Base-by-base conservation (phyloP, 37 sponge, comb jelly and placozoan species). In the Cladorhizidae sp. region DNA sequence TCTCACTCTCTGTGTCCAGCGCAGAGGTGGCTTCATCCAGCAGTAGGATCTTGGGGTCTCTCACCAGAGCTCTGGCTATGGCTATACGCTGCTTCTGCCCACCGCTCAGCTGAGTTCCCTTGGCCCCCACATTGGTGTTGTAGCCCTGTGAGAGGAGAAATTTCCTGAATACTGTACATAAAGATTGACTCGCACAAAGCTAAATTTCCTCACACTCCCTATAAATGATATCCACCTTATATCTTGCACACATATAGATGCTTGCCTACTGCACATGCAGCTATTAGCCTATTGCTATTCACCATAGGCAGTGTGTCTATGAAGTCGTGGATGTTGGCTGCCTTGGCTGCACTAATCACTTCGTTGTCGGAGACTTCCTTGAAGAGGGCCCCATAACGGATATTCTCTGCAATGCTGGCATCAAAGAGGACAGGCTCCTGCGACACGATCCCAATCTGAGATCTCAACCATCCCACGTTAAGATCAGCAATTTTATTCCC, bases 291-390 rank as follows among this genome's bases (percentile, higher is more conserved):
- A 68, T 5, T 6, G 2, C 37, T 6, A 14, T 26, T 33, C 40
- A 75, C 76, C 82, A 86, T 50, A 42, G 97, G 97, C 64, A 94
- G 87, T 22, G 88, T 49, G 31, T 79, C 64, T 12, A 97, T 94
- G 73, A 94, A 97, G 80, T 80, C 83, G 85, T 97, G 96, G 41
- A 97, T 97, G 82, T 97, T 97, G 75, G 97, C 97, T 49, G 88
- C 43, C 29, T 72, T 93, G 74, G 97, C 97, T 57, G 95, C 95
- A 28, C 49, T 70, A 52, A 83, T 65, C 33, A 97, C 85, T 57
- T 97, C 97, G 17, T 88, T 85, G 38, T 89, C 89, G 25, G 92
- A 72, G 26, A 97, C 92, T 50, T 88, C 88, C 40, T 92, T 81
- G 69, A 76, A 84, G 65, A 82, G 83, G 51, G 88, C 97, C 26